Conservation (phyloP, 2,888 invertebrate genomes). For the Nomada fabriciana region DNA sequence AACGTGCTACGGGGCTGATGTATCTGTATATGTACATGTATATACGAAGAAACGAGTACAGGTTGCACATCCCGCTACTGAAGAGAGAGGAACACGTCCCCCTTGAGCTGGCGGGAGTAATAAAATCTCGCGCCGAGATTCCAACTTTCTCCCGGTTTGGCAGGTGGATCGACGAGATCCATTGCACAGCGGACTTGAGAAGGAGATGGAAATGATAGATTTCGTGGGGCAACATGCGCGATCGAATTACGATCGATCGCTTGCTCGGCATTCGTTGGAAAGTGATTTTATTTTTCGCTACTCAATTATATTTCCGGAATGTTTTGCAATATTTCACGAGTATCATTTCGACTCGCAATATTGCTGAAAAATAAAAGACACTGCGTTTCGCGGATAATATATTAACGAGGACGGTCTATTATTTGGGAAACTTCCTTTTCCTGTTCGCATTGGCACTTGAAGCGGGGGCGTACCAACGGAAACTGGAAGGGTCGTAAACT, state of each 20-base stretch:
- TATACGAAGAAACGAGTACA: conserved; percentile 26
- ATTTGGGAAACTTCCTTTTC: too few relatives aligned
- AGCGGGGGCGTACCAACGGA: conserved; percentile 5
- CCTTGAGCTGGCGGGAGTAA: background rate
- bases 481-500: conserved; percentile 32
- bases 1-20: conserved; percentile 39
- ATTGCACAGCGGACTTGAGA: background rate
- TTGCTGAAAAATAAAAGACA: too few relatives aligned
- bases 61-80: conserved; percentile 43
- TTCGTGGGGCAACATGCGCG: background rate
- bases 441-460: background rate
- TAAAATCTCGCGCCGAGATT: conserved; percentile 15
- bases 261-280: background rate
- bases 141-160: conserved; percentile 42
- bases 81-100: background rate
- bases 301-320: background rate
- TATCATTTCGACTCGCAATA: too few relatives aligned
- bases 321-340: background rate
- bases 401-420: too few relatives aligned
- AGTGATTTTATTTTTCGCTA: background rate
- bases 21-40: background rate
- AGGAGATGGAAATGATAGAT: conserved; percentile 3
- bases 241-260: conserved; percentile 5
- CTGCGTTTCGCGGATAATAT: too few relatives aligned
- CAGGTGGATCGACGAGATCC: conserved; percentile 29